phyloP scores from a whole-genome alignment of 92 coral and sea anemone species.

The Epizoanthus ramosus region DNA sequence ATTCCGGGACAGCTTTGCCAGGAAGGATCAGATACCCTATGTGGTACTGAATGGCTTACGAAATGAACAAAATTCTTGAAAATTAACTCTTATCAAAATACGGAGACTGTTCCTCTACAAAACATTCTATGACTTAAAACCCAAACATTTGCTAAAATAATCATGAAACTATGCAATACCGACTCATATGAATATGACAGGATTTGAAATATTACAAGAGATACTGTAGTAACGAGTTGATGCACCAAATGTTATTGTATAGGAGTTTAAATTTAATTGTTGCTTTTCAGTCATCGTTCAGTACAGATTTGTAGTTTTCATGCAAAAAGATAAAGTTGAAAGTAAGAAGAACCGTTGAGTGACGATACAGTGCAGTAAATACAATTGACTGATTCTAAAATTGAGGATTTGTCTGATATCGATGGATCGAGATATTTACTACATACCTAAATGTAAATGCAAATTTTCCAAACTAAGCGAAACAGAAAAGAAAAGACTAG shows the following conservation, averaged over 20 bases:
- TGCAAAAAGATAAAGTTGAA: neutral
- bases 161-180: too few species aligned
- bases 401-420: neutral
- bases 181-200: too few species aligned
- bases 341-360: neutral
- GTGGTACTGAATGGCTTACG: too few species aligned
- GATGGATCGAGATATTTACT: neutral
- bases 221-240: neutral
- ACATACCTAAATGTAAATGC: constrained; percentile 3
- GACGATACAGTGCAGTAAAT: neutral
- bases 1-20: too few species aligned
- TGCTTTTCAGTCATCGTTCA: neutral
- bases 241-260: neutral
- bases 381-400: too few species aligned
- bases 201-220: too few species aligned
- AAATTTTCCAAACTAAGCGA: neutral
- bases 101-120: too few species aligned
- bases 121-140: too few species aligned
- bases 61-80: too few species aligned
- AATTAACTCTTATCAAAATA: too few species aligned
- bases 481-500: neutral
- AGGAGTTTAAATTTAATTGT: neutral
- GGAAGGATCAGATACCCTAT: too few species aligned
- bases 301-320: neutral
- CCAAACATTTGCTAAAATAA: too few species aligned